Percentiles rank a stretch among this genome's conserved stretches.
Conservation (phyloP, 2,797 vertebrate species). For the Microctenopoma lineatum region DNA sequence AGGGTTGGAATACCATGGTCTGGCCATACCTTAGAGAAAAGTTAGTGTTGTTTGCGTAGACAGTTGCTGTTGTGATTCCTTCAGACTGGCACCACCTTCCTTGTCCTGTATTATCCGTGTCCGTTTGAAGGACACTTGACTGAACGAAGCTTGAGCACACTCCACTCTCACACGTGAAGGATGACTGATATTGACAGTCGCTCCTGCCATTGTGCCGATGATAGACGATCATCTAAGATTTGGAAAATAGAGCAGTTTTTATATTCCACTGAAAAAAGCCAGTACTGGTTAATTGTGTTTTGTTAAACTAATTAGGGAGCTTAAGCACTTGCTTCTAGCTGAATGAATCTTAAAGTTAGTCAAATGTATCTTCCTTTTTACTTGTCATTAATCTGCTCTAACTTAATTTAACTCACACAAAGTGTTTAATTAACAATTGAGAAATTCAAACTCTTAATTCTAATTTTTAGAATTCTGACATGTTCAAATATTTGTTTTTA, state of each 20-base stretch:
- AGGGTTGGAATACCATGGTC: background rate
- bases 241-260: background rate
- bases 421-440: background rate
- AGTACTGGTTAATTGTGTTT: background rate
- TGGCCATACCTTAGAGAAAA: slow-evolving; percentile 61
- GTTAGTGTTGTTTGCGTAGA: slow-evolving; percentile 9
- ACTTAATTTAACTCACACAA: background rate
- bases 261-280: background rate
- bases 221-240: slow-evolving; percentile 58
- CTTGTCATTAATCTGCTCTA: background rate
- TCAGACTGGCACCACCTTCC: slow-evolving; percentile 74
- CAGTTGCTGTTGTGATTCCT: background rate
- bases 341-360: background rate
- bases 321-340: background rate
- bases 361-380: background rate
- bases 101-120: slow-evolving; percentile 26
- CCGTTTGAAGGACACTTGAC: slow-evolving; percentile 18
- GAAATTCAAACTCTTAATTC: background rate
- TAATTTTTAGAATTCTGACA: background rate
- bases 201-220: slow-evolving; percentile 59
- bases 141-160: slow-evolving; percentile 10
- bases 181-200: slow-evolving; percentile 27
- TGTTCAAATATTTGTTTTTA: background rate
- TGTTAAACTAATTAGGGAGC: background rate
- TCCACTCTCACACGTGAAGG: slow-evolving; percentile 19